Conservation (phyloP, 1,140 invertebrate species). For the Pachypsylla venusta region DNA sequence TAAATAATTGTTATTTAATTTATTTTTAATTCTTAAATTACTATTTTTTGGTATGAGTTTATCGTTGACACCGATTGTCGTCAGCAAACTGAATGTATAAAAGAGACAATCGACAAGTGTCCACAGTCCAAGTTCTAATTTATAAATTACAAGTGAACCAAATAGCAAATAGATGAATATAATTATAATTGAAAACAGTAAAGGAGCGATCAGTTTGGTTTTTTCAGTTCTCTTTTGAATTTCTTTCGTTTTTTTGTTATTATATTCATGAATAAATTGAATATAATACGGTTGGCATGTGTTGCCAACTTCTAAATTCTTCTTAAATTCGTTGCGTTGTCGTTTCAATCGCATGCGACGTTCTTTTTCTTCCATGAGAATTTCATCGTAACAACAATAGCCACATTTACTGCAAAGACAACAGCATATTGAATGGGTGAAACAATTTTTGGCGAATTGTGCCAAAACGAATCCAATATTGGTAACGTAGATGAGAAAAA, state of each 20-base stretch:
- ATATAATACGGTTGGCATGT: conserved; percentile 17
- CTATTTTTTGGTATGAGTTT: conserved; percentile 36
- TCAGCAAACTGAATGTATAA: conserved; percentile 86
- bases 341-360: conserved; percentile 55
- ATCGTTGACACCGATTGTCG: conserved; percentile 54
- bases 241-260: conserved; percentile 14
- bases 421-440: conserved; percentile 64
- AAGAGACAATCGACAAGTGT: conserved; percentile 78
- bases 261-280: conserved; percentile 13
- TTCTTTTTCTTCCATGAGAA: conserved; percentile 59
- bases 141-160: conserved; percentile 74
- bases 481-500: conserved; percentile 76
- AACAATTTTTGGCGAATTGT: conserved; percentile 69
- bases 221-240: conserved; percentile 29
- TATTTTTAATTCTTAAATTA: conserved; percentile 14
- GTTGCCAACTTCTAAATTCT: conserved; percentile 32
- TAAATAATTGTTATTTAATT: conserved; percentile 29
- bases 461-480: conserved; percentile 69
- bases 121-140: conserved; percentile 59
- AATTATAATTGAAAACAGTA: conserved; percentile 55
- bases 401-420: conserved; percentile 70
- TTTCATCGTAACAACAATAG: conserved; percentile 71
- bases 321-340: conserved; percentile 54
- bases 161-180: conserved; percentile 72
- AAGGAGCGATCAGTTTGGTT: conserved; percentile 50